Evolutionary conservation across 2,113 vertebrate species (phyloP), one percentile per base, ranked within the genome.

Genomic region (Stigmatopora nigra): DNA sequence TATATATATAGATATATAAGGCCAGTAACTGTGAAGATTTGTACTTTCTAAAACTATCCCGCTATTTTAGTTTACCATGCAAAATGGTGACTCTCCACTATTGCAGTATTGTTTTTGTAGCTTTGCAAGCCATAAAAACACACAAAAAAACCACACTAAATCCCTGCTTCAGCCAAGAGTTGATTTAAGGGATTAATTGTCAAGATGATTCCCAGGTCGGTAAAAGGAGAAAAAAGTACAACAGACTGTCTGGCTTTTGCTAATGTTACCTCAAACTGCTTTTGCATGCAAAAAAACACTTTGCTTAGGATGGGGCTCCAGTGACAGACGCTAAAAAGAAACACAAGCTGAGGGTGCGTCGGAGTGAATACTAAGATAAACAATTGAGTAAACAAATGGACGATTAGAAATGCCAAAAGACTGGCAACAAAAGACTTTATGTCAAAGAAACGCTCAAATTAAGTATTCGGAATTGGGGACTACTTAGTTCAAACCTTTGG

Each of bases 201-300:
- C 36, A 1, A 64, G 67, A 57, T 56, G 71, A 71, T 77, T 69
- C 67, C 67, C 73, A 78, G 69, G 70, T 64, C 59, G 67, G 67
- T 59, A 71, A 84, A 74, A 76, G 81, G 82, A 36, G 81, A 83
- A 36, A 57, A 61, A 52, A 61, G 22, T 65, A 60, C 16, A 44
- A 65, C n/a, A 71, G 67, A 73, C 12, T 61, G 61, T 68, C 67
- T 45, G 36, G 61, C 41, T 70, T 60, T 68, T 65, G 65, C 61
- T 15, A 57, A 13, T 65, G 46, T 31, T 64, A 46, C 63, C 22
- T 61, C 69, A 25, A 68, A 71, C 78, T 16, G 53, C 63, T 69
- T 73, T 78, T 65, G 51, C 58, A 68, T 76, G 69, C 68, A 71
- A 65, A 72, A 31, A 65, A 65, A 61, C 35, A 41, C 38, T 45